A percentile compares a stretch with the other conserved stretches of the same genome.
These are phyloP conservation scores for Sarcophaga subvicina DNA, from an alignment of 2,888 invertebrate species.

Conservation along the genomic window DNA sequence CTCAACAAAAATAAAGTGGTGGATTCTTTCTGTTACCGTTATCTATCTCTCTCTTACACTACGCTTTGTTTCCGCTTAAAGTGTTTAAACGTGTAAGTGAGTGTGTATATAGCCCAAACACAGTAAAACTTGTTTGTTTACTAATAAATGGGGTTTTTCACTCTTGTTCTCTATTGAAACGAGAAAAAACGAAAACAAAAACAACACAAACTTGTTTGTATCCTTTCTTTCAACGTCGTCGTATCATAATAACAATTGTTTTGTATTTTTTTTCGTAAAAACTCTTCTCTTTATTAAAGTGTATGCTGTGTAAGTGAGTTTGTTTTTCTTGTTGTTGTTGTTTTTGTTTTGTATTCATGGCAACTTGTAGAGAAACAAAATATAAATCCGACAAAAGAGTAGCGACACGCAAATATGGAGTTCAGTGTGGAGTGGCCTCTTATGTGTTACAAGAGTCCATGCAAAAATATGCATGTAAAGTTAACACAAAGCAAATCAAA, in stretches of 20 bases:
- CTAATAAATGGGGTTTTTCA: slow-evolving; percentile 13
- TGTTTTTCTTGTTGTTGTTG: not conserved
- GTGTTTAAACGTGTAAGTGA: too few species aligned
- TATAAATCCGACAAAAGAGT: not conserved
- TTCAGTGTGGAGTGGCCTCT: slow-evolving; percentile 68
- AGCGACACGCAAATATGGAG: slow-evolving; percentile 56
- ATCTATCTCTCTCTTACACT: too few species aligned
- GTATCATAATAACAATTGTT: slow-evolving; percentile 13
- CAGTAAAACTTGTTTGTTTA: slow-evolving; percentile 18
- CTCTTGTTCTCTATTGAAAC: not conserved
- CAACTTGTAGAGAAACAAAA: slow-evolving; percentile 36
- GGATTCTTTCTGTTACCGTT: too few species aligned
- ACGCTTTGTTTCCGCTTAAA: too few species aligned
- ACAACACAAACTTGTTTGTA: slow-evolving; percentile 22
- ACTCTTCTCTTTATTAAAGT: too few species aligned
- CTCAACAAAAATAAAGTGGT: too few species aligned
- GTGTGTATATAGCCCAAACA: too few species aligned
- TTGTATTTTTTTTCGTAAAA: not conserved
- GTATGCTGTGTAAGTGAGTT: too few species aligned
- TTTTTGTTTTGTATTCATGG: slow-evolving; percentile 6
- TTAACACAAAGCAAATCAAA: not conserved
- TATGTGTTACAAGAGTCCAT: slow-evolving; percentile 61
- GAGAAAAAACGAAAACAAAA: not conserved
- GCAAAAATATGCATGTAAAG: slow-evolving; percentile 8
- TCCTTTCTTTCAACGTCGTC: slow-evolving; percentile 52